These are phyloP conservation scores for Hippocampus zosterae DNA, from an alignment of 2,113 vertebrate genomes.

Conservation along the genomic window DNA sequence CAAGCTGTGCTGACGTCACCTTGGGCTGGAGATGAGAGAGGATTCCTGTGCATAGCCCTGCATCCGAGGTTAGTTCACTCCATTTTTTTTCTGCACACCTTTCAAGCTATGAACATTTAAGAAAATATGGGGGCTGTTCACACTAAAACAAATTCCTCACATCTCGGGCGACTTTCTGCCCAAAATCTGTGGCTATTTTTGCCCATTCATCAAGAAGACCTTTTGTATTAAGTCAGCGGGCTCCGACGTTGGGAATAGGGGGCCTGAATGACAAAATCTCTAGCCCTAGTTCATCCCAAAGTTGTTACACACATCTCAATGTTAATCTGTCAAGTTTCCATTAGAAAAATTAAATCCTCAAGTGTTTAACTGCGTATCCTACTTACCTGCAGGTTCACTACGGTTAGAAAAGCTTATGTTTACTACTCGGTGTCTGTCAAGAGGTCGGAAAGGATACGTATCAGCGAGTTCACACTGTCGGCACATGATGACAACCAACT, in stretches of 20 bases:
- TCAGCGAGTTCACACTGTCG: slow-evolving; percentile 76
- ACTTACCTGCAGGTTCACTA: slow-evolving; percentile 46
- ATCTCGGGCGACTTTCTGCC: not conserved
- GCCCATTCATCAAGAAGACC: not conserved
- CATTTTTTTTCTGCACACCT: not conserved
- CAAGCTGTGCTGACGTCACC: slow-evolving; percentile 74
- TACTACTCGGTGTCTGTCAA: slow-evolving; percentile 77
- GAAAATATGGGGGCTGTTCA: not conserved
- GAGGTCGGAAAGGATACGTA: slow-evolving; percentile 74
- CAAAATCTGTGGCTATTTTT: not conserved
- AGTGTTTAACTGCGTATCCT: not conserved
- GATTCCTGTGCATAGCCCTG: slow-evolving; percentile 77
- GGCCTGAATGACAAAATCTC: not conserved
- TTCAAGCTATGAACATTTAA: not conserved
- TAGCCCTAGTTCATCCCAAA: not conserved
- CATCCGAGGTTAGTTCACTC: slow-evolving; percentile 66
- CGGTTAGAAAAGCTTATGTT: slow-evolving; percentile 74
- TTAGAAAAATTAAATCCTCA: not conserved
- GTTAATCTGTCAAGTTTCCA: not conserved
- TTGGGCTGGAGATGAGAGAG: slow-evolving; percentile 78
- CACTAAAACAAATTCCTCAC: not conserved
- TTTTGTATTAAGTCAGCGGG: too few species aligned
- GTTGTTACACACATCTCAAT: not conserved
- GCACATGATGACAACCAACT: slow-evolving; percentile 69
- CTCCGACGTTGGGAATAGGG: too few species aligned